Base-by-base conservation (phyloP, 2,888 invertebrate genomes). In the Syrphus vitripennis region DNA sequence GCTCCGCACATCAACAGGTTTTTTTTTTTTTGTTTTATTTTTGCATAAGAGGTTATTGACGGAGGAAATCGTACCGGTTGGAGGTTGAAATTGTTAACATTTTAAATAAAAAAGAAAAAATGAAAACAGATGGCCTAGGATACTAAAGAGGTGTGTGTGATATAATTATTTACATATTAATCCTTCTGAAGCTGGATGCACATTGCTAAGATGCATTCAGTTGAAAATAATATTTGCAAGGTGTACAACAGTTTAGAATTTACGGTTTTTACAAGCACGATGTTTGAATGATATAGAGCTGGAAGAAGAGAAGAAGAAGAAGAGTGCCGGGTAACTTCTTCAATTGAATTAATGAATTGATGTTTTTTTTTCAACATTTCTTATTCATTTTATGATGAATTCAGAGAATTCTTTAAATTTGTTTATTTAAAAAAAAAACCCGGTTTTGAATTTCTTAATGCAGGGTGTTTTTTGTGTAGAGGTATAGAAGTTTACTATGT, bases 31-130 rank as follows among this genome's bases (percentile, higher is more conserved):
- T 34, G 9, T 12, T 31, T 31, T 31, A 31, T 2, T 31, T 10
- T 34, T 10, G 12, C 14, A 12, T 21, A 55, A 63, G 69, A 86
- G 84, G 84, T 86, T 86, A 77, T 81, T 86, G 81, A 77, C 76
- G 72, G 84, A 81, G 84, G 84, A 86, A 86, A 77, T 81, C 61
- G 48, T 76, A 86, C 77, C 84, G 81, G 81, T 86, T 81, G 61
- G n/a, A 26, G 40, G 21, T 31, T 55, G 55, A 1, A 53, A 16
- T 9, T 53, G 24, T 53, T 53, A 26, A 19, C 45, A 45, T 45
- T 40, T n/a, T 1, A 24, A 16, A 14, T 21, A 9, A 40, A 40
- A 40, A 14, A 40, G 12, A 14, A 55, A 53, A 55, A 31, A 55
- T 9, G 9, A 16, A 37, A 31, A 50, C 67, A 45, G 67, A 67